These are phyloP conservation scores for Capitulum mitella DNA, from an alignment of 2,888 invertebrate genomes.

Conservation along the genomic window DNA sequence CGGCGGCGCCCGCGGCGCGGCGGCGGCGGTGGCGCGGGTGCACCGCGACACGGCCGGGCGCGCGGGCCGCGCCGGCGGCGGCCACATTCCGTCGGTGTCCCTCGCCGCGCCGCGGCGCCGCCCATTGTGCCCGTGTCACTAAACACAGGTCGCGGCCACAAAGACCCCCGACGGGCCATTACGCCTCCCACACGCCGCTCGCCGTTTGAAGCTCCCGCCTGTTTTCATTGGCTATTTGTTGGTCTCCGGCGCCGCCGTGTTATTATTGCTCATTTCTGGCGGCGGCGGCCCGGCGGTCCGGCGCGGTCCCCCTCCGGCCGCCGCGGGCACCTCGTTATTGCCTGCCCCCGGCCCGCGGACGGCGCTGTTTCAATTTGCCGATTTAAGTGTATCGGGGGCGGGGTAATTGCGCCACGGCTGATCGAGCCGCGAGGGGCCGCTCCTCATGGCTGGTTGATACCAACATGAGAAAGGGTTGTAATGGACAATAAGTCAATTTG, in stretches of 20 bases:
- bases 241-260: background rate
- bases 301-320: background rate
- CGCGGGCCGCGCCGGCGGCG: background rate
- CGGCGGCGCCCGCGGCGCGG: background rate
- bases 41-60: background rate
- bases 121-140: slow-evolving; percentile 19
- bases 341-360: background rate
- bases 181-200: background rate
- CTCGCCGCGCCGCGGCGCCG: background rate
- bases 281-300: background rate
- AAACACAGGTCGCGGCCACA: background rate
- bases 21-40: background rate
- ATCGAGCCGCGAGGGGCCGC: background rate
- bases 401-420: background rate
- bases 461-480: slow-evolving; percentile 13
- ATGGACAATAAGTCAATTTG: slow-evolving; percentile 24
- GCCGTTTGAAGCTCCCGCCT: background rate
- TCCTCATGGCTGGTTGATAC: slow-evolving; percentile 17
- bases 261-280: slow-evolving; percentile 3
- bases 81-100: background rate
- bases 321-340: background rate
- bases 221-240: slow-evolving; percentile 22
- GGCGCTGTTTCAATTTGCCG: slow-evolving; percentile 6
- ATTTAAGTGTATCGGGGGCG: slow-evolving; percentile 23
- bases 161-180: background rate